Evolutionary conservation across 2,888 invertebrate genomes (phyloP), one percentile per base, ranked within the genome.

Genomic region (Pseudoips prasinana): DNA sequence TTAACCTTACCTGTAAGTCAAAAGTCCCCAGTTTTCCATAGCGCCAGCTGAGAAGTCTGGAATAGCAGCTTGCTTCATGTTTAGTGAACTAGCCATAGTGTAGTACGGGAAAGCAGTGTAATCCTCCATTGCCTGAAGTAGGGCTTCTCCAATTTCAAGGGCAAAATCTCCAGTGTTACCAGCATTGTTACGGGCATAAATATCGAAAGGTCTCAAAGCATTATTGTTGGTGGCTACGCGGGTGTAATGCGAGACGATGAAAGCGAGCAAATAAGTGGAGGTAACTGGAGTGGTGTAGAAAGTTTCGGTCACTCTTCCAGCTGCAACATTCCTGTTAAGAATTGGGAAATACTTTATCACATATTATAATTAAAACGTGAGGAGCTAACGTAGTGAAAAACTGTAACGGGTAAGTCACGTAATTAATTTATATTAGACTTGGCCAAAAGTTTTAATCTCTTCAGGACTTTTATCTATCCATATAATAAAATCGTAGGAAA

Each of bases 1-100:
- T n/a, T n/a, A n/a, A n/a, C n/a, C n/a, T n/a, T 70, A 92, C 92
- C 91, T 91, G 82, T 94, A 96, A 0, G 95, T 95, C 20, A 95
- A 90, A 17, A 95, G 85, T 3, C 95, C 95, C 95, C 95, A 95
- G 64, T 96, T 95, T 73, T 95, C 95, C 95, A 95, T 95, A 36
- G 95, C 95, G 34, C 94, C 94, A 55, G 93, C 92, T 17, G 92
- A 90, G 68, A 95, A 94, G 60, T 95, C 94, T 2, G 95, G 94
- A 36, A 96, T 92, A 1, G 95, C 95, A 5, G 94, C 92, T 55
- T 95, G 92, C 61, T 95, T 94, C 65, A 92, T 88, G 29, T 75
- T 60, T 44, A 89, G 66, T 19, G 80, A 62, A 0, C 25, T 9
- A 3, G 90, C 88, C 84, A 93, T 92, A 0, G 69, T 57, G 25